These are phyloP conservation scores for Congeria kusceri DNA, from an alignment of 2,888 invertebrate species.

Conservation along the genomic window DNA sequence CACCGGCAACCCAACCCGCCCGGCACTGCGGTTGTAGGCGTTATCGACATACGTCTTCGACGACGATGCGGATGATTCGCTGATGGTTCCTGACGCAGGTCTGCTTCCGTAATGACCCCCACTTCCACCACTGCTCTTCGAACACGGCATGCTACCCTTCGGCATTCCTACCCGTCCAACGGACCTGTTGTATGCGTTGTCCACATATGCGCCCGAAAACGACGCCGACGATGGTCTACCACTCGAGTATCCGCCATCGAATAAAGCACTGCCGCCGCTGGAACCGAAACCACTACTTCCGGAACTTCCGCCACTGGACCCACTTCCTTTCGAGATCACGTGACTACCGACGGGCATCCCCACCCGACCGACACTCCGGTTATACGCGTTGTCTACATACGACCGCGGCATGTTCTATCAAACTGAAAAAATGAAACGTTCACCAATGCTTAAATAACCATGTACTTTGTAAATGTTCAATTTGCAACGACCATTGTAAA, in stretches of 20 bases:
- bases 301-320: too few species aligned
- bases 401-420: slow-evolving; percentile 8
- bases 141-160: slow-evolving; percentile 37
- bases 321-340: slow-evolving; percentile 20
- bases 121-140: too few species aligned
- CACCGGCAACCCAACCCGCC: slow-evolving; percentile 46
- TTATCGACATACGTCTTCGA: slow-evolving; percentile 41
- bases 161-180: slow-evolving; percentile 53
- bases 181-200: slow-evolving; percentile 44
- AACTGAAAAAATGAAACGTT: too few species aligned
- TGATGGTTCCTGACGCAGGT: too few species aligned
- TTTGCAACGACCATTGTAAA: too few species aligned
- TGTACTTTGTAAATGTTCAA: too few species aligned
- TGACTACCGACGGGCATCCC: slow-evolving; percentile 40
- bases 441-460: too few species aligned
- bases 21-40: slow-evolving; percentile 32
- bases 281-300: neutral
- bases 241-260: too few species aligned
- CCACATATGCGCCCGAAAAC: slow-evolving; percentile 24
- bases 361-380: slow-evolving; percentile 34
- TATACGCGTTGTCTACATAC: slow-evolving; percentile 44
- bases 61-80: too few species aligned
- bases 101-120: neutral
- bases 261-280: neutral
- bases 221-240: too few species aligned